Conservation (phyloP, 2,113 vertebrate species). For the Perca flavescens region DNA sequence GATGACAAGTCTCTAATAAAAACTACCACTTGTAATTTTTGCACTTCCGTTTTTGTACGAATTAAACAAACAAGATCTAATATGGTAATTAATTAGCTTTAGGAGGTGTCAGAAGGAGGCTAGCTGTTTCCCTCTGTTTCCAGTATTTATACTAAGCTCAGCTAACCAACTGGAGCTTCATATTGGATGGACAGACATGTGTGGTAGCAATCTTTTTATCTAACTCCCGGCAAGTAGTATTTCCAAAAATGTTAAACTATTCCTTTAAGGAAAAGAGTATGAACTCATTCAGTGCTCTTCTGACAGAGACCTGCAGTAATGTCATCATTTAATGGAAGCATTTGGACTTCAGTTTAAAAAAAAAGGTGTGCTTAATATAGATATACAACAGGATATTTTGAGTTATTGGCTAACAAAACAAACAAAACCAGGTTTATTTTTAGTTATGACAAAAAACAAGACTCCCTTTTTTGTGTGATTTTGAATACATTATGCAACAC, state of each 20-base stretch:
- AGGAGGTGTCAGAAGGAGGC: background rate
- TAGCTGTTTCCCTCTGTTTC: too few relatives aligned
- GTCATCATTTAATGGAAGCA: background rate
- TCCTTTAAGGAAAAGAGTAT: background rate
- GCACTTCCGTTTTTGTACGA: background rate
- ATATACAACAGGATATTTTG: background rate
- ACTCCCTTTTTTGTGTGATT: background rate
- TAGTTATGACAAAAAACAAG: background rate
- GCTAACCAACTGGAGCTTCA: background rate
- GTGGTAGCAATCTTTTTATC: background rate
- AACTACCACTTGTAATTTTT: background rate
- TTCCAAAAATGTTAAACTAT: background rate
- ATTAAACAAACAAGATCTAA: background rate
- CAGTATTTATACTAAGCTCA: background rate
- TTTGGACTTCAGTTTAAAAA: background rate
- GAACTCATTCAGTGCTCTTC: background rate
- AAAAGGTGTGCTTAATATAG: background rate
- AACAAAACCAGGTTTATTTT: background rate
- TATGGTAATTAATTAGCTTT: background rate
- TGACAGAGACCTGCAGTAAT: background rate
- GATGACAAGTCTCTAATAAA: background rate
- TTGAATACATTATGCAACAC: conserved; percentile 1
- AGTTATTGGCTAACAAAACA: background rate
- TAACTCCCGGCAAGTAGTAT: background rate
- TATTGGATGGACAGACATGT: background rate